Conservation (phyloP, 2,888 invertebrate genomes). For the Notodonta ziczac region DNA sequence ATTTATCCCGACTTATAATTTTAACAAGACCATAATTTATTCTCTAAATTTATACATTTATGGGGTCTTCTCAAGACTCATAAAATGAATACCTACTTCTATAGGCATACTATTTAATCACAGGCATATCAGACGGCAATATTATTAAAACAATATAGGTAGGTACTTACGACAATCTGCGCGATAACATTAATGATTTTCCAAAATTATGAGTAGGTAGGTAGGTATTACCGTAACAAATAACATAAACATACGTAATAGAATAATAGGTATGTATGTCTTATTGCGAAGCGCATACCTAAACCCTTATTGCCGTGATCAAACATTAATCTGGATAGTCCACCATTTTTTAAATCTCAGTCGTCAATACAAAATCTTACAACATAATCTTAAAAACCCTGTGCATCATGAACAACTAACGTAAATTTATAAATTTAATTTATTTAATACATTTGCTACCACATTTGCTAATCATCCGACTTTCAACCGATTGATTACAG, state of each 20-base stretch:
- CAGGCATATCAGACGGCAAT: no score
- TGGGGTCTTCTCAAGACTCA: no score
- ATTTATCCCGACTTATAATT: no score
- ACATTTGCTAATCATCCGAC: no score
- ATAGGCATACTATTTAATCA: no score
- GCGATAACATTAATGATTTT: no score
- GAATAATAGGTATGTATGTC: not conserved
- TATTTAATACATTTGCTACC: no score
- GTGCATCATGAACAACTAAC: not conserved
- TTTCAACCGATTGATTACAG: not conserved
- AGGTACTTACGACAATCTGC: no score
- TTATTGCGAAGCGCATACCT: not conserved
- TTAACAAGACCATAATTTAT: no score
- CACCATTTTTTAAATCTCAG: not conserved
- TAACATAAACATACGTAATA: not conserved
- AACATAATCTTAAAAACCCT: constrained; percentile 3
- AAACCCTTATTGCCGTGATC: not conserved
- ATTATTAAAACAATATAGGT: no score
- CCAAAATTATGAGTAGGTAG: not conserved
- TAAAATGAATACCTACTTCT: no score
- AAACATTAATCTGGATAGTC: not conserved
- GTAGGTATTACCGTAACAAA: not conserved
- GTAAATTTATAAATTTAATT: not conserved
- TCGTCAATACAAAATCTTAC: not conserved
- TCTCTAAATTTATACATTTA: no score